Conservation (phyloP, 2,797 vertebrate species). For the Brachyalestes nurse region DNA sequence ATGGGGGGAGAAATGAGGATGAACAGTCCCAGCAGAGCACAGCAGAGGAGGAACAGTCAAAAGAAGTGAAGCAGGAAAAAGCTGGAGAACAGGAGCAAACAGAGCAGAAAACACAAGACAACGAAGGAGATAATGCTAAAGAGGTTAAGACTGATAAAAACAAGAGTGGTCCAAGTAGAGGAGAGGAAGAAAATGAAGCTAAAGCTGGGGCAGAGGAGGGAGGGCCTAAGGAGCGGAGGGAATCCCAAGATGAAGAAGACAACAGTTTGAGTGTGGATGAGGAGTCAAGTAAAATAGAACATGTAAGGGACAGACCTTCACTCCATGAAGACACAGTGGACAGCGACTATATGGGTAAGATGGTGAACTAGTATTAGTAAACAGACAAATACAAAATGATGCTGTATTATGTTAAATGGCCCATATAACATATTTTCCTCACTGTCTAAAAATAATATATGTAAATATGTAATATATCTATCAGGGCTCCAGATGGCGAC, state of each 20-base stretch:
- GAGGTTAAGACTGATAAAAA: neutral
- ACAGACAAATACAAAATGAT: neutral
- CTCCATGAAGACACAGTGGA: slow-evolving; percentile 10
- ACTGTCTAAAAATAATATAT: too few relatives aligned
- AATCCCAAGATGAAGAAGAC: slow-evolving; percentile 31
- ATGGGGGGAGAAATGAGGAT: slow-evolving; percentile 67
- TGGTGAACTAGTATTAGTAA: neutral
- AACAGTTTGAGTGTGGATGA: slow-evolving; percentile 34
- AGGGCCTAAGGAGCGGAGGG: neutral
- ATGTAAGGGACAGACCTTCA: slow-evolving; percentile 4
- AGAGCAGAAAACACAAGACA: slow-evolving; percentile 8
- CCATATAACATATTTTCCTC: neutral
- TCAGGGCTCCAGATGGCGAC: too few relatives aligned
- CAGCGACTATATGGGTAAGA: slow-evolving; percentile 72
- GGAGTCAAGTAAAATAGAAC: neutral
- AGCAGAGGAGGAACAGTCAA: slow-evolving; percentile 39
- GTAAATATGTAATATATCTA: too few relatives aligned
- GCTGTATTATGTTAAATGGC: neutral
- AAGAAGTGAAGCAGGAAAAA: slow-evolving; percentile 30
- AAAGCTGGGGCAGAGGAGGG: neutral
- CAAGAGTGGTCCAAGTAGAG: neutral
- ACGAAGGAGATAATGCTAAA: neutral
- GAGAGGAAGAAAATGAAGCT: neutral
- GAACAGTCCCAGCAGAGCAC: slow-evolving; percentile 27
- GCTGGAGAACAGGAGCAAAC: slow-evolving; percentile 2